Base-by-base conservation (phyloP, 2,888 invertebrate genomes). In the Lottia scabra region DNA sequence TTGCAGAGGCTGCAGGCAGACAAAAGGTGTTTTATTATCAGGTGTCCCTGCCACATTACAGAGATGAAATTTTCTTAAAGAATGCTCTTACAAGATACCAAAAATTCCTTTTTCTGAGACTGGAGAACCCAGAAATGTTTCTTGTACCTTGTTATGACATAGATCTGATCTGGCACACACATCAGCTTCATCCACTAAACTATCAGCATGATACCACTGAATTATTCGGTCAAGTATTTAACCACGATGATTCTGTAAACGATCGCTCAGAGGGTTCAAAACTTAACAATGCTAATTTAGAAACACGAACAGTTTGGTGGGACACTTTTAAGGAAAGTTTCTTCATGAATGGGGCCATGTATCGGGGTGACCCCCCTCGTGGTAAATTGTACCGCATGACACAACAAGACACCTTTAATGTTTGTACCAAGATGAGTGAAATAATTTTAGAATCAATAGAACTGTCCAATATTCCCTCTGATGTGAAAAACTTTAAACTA, bases 111-210 rank as follows among this genome's bases (percentile, higher is more conserved):
- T 86, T 86, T 74, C 79, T 91, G 69, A 91, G 91, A 80, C 85
- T 88, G 72, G 87, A 87, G 48, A 89, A 91, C 80, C 87, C 89
- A 4, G 87, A 85, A 45, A 85, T 88, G 72, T 90, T 91, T 78
- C 81, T 91, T 45, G 91, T 91, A 23, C 91, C 91, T 1, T 91
- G 91, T 80, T 91, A 91, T 76, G 91, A 91, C 79, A 90, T 90
- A 76, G 91, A 91, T 78, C 80, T 91, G 43, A 84, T 90, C 5
- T 91, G 91, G 91, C 91, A 91, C 78, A 83, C 90, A 0, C 91
- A 91, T 82, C 90, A 91, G 83, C 88, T 91, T 62, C 86, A 88
- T 69, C 89, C 89, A n/a, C 62, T 79, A 15, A 70, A 72, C 12
- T 89, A 89, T 76, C 82, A 83, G 72, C 78, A 84, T 62, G 89